Evolutionary conservation across 2,888 invertebrate species (phyloP).

Genomic region (Leistus spinibarbis): DNA sequence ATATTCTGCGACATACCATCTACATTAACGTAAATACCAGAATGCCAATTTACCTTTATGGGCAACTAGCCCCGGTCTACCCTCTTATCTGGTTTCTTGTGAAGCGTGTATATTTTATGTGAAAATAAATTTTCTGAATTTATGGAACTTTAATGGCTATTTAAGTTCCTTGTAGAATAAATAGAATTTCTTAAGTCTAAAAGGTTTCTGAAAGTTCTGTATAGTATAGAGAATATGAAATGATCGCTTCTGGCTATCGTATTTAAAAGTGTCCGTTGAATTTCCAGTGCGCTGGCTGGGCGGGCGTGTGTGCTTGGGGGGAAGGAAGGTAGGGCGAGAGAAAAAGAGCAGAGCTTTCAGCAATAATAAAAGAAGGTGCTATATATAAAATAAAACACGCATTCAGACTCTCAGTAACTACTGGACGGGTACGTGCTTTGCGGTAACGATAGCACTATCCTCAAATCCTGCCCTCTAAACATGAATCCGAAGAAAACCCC

Average conservation of each 20-base stretch:
- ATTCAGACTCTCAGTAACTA: constrained; percentile 23
- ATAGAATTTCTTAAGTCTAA: not conserved
- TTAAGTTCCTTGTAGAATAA: not conserved
- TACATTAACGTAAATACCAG: no score
- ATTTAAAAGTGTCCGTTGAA: not conserved
- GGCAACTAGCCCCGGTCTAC: no score
- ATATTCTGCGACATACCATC: no score
- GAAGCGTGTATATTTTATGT: no score
- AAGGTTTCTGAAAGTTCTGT: no score
- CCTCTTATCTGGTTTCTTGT: no score
- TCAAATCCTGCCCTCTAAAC: not conserved
- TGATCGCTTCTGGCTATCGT: not conserved
- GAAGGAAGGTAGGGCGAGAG: no score
- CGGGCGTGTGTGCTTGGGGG: not conserved
- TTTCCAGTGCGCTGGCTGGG: not conserved
- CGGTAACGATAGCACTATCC: constrained; percentile 25
- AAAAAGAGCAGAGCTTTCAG: constrained; percentile 20
- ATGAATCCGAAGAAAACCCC: not conserved
- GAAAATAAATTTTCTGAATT: not conserved
- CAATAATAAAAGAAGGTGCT: constrained; percentile 28
- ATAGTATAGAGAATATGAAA: not conserved
- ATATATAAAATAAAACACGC: constrained; percentile 27
- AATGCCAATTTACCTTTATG: no score
- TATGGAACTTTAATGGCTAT: not conserved
- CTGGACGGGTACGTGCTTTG: constrained; percentile 23